phyloP scores from a whole-genome alignment of 1,140 invertebrate genomes.

The Phthorimaea operculella region DNA sequence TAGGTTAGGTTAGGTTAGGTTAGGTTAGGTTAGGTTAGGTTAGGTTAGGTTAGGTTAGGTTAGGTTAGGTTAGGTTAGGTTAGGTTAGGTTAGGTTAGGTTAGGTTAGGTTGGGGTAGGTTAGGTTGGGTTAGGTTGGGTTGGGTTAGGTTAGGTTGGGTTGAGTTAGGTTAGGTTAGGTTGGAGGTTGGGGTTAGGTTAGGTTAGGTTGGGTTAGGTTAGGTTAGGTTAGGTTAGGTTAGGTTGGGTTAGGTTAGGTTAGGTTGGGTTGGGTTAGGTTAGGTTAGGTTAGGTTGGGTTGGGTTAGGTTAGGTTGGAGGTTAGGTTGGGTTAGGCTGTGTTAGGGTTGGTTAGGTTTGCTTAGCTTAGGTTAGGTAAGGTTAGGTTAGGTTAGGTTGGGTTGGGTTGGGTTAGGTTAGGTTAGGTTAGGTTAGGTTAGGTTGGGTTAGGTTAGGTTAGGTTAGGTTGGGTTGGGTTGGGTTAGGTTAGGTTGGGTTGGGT shows the following conservation, averaged over 20 bases:
- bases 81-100: too few species aligned
- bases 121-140: too few species aligned
- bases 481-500: slow-evolving; percentile 14
- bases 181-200: slow-evolving; percentile 5
- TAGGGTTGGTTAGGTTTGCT: slow-evolving; percentile 16
- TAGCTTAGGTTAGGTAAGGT: slow-evolving; percentile 15
- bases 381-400: slow-evolving; percentile 11
- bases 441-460: slow-evolving; percentile 11
- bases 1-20: too few species aligned
- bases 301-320: slow-evolving; percentile 9
- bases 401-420: slow-evolving; percentile 10
- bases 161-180: slow-evolving; percentile 6
- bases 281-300: slow-evolving; percentile 10
- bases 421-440: slow-evolving; percentile 11
- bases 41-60: too few species aligned
- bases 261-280: slow-evolving; percentile 16
- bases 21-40: too few species aligned
- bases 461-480: slow-evolving; percentile 13
- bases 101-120: too few species aligned
- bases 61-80: too few species aligned
- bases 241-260: slow-evolving; percentile 16
- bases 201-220: slow-evolving; percentile 7
- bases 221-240: slow-evolving; percentile 1
- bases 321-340: slow-evolving; percentile 12
- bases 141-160: too few species aligned